phyloP scores from a whole-genome alignment of 35 echinoderm and acorn worm genomes.

The Lytechinus pictus region DNA sequence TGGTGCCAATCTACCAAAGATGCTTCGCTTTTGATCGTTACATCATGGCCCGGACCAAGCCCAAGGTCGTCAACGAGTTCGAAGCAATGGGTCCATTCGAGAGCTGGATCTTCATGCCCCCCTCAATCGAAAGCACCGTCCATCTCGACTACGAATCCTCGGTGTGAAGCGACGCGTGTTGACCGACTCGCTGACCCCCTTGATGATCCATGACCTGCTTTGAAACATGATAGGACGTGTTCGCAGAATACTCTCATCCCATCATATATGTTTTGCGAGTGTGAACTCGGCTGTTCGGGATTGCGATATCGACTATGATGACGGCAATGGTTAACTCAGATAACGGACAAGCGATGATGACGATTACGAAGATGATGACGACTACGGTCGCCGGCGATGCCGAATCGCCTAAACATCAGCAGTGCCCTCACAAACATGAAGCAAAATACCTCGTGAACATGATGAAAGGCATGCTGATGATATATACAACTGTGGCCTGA shows the following conservation, averaged over 20 bases:
- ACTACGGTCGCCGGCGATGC: neutral
- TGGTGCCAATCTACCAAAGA: constrained; percentile 78
- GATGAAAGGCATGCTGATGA: neutral
- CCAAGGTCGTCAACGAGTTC: constrained; percentile 20
- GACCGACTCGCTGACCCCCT: constrained; percentile 3
- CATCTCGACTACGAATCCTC: constrained; percentile 46
- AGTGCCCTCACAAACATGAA: neutral
- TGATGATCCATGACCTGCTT: neutral
- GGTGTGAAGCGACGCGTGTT: neutral
- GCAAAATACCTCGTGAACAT: neutral
- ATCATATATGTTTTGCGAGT: neutral
- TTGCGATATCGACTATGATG: neutral
- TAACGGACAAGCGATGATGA: neutral
- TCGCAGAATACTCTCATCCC: neutral
- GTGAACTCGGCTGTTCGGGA: neutral
- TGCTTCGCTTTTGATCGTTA: constrained; percentile 76
- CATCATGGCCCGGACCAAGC: constrained; percentile 72
- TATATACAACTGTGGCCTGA: neutral
- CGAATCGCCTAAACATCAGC: neutral
- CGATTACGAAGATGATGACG: neutral
- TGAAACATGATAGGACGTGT: neutral
- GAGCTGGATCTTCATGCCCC: constrained; percentile 33
- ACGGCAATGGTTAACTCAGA: neutral
- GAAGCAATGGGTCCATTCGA: constrained; percentile 41
- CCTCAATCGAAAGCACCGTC: constrained; percentile 18